Conservation (phyloP, 2,888 invertebrate genomes). For the Troglohyphantes excavatus region DNA sequence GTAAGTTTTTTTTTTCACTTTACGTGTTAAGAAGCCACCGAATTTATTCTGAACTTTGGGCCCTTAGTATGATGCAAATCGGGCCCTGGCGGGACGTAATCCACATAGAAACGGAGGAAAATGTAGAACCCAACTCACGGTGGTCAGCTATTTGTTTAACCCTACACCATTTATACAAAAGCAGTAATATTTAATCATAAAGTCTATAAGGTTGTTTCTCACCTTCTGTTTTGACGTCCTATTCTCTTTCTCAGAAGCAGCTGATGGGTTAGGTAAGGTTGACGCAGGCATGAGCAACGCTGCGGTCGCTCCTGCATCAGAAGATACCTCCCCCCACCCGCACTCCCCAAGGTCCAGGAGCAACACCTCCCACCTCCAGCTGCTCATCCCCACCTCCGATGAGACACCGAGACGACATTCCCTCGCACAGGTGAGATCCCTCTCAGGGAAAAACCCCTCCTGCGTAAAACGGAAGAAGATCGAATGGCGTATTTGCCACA, state of each 20-base stretch:
- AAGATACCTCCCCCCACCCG: constrained; percentile 14
- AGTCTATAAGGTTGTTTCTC: too few species aligned
- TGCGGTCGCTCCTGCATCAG: constrained; percentile 24
- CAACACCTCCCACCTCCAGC: constrained; percentile 6
- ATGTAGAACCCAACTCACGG: too few species aligned
- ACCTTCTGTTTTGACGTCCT: background rate
- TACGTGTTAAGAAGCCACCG: too few species aligned
- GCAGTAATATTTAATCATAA: too few species aligned
- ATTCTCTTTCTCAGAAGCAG: background rate
- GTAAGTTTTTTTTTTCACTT: too few species aligned
- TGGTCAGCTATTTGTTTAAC: background rate
- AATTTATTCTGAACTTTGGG: too few species aligned
- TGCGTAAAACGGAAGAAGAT: too few species aligned
- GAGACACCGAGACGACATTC: background rate
- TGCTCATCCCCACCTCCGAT: background rate
- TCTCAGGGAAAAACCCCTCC: too few species aligned
- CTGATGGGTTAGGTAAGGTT: constrained; percentile 60
- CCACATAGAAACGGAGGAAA: too few species aligned
- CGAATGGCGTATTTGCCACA: too few species aligned
- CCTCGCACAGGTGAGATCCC: constrained; percentile 31
- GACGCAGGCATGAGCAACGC: constrained; percentile 56
- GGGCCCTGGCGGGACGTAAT: too few species aligned
- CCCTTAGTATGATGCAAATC: too few species aligned
- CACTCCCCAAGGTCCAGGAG: constrained; percentile 40
- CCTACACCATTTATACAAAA: background rate